A percentile compares a stretch with the other conserved stretches of the same genome.
These are phyloP conservation scores for Onychomys leucogaster DNA, from an alignment of 2,797 vertebrate species.

Conservation along the genomic window DNA sequence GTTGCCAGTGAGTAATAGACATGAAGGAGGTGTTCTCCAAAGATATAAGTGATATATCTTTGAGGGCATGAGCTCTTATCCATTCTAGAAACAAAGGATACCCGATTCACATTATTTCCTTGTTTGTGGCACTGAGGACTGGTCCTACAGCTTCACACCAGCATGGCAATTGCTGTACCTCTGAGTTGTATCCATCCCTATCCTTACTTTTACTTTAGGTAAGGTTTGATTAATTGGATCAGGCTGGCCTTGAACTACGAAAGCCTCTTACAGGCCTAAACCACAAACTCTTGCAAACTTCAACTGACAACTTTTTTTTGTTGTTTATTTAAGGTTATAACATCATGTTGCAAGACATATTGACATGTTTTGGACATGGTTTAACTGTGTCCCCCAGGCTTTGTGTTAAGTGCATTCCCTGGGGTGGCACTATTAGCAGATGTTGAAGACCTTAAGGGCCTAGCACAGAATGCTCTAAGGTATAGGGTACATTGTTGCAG, in stretches of 20 bases:
- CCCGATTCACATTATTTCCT: not conserved
- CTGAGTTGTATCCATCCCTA: not conserved
- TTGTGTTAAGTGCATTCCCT: not conserved
- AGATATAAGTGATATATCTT: not conserved
- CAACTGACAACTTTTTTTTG: not conserved
- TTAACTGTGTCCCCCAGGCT: not conserved
- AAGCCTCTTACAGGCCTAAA: not conserved
- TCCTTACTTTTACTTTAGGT: not conserved
- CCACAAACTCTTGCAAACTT: not conserved
- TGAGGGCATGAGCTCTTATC: not conserved
- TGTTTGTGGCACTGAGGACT: not conserved
- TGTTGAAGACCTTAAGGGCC: not conserved
- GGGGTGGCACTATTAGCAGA: not conserved
- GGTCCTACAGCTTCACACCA: not conserved
- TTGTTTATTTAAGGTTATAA: not conserved
- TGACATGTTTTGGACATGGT: not conserved
- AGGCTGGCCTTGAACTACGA: not conserved
- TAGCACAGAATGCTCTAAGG: too few relatives aligned
- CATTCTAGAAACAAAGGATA: constrained; percentile 11
- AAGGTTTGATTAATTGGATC: not conserved
- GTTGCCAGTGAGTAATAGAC: not conserved
- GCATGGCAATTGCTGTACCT: not conserved
- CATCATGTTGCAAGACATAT: not conserved
- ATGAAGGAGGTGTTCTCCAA: constrained; percentile 8
- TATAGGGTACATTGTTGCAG: too few relatives aligned